phyloP scores from a whole-genome alignment of 2,797 vertebrate genomes.

The Chaenodraco wilsoni region DNA sequence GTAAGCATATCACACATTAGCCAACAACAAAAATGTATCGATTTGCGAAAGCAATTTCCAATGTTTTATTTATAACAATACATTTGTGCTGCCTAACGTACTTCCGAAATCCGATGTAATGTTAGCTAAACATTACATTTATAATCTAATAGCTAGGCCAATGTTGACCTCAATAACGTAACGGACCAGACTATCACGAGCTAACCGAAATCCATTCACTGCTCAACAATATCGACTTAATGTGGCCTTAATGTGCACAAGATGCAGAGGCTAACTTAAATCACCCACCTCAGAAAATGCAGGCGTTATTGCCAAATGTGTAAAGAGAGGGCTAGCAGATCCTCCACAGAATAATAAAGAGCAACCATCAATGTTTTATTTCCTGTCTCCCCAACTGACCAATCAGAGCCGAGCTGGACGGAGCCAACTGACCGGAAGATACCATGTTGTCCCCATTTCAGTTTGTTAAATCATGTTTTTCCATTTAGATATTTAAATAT shows the following conservation, averaged over 20 bases:
- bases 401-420: conserved; percentile 62
- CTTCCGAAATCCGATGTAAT: neutral
- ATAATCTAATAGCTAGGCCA: conserved; percentile 20
- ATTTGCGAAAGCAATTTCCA: fast-evolving
- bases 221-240: neutral
- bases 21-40: neutral
- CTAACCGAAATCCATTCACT: neutral
- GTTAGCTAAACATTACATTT: neutral
- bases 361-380: conserved; percentile 50
- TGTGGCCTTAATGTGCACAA: fast-evolving
- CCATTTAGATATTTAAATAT: neutral
- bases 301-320: conserved; percentile 3
- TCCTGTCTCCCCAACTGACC: conserved; percentile 56
- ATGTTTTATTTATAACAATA: neutral
- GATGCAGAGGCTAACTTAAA: neutral
- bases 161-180: conserved; percentile 62
- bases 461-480: neutral
- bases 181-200: conserved; percentile 13
- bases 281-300: conserved; percentile 55
- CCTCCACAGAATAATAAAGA: conserved; percentile 33
- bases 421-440: conserved; percentile 44
- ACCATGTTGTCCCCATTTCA: conserved; percentile 22
- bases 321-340: neutral
- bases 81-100: neutral
- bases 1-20: neutral